Evolutionary conservation across 2,797 vertebrate species (phyloP), one percentile per base, ranked within the genome.

Genomic region (Salmo trutta): DNA sequence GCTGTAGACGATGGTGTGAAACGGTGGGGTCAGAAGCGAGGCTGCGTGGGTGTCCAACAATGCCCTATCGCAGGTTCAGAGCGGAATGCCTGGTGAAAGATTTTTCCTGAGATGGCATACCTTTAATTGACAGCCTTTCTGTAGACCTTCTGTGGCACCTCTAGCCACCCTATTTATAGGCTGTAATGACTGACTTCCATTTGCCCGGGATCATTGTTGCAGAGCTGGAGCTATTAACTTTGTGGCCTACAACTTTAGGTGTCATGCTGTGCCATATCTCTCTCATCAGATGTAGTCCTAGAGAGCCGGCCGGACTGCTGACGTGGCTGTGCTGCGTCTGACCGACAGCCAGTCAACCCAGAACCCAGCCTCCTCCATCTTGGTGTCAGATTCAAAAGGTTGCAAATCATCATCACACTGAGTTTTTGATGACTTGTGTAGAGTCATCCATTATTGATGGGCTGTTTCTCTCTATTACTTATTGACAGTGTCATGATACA

Each of bases 401-500:
- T 73, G 71, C 52, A 73, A 17, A 73, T 54, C 71, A 27, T 56
- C 66, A 17, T 68, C 66, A 68, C 66, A 33, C 29, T 68, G 66
- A 68, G 66, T 36, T 68, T 68, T 68, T 68, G 29, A 68, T 68
- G 66, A 68, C 15, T 33, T 17, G 27, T 17, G 27, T 17, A 1
- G 66, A 68, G 29, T 68, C 19, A 68, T 68, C 31, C 66, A 68
- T 31, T 33, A 68, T 68, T 68, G 31, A 68, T 68, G 66, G 5
- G 27, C 51, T 31, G 15, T 27, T 41, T 62, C 78, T 80, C 68
- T 53, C 78, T 77, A 79, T 85, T 88, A 85, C 76, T 81, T 85
- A 86, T 86, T 86, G 82, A 88, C 83, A 82, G 69, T 83, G 78
- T 74, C 79, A 80, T 29, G 74, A 68, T 75, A 69, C 53, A 76